Evolutionary conservation across 1,140 invertebrate species (phyloP), one percentile per base, ranked within the genome.

Genomic region (Orussus abietinus): DNA sequence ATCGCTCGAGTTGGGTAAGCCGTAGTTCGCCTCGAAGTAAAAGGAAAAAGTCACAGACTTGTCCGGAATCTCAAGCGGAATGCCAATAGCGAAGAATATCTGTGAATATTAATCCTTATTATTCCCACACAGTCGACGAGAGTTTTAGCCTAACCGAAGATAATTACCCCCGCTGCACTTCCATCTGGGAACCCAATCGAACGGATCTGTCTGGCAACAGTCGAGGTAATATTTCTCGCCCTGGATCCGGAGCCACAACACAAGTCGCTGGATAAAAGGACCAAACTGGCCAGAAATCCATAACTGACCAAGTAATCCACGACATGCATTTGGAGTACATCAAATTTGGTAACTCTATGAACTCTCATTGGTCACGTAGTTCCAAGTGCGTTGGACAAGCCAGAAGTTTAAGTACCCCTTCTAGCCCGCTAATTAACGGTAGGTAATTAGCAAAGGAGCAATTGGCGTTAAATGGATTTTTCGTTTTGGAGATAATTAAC

Each of bases 21-120:
- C 31, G 28, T 75, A 75, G 59, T 73, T 73, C 5, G 69, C 71
- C 36, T 75, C 71, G 35, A 75, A 71, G 51, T 71, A 72, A 14
- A 65, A 51, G 0, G 71, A 62, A n/a, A 72, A 29, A 6, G 66
- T 50, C 11, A 75, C 52, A 3, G 66, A 62, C 45, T 71, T 68
- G 30, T 68, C 55, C 0, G 67, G 59, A 7, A 71, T 33, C 14
- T 73, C 68, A 2, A 74, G 5, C 0, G 72, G 71, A 12, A 75
- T 54, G 4, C 65, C 57, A 28, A 72, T 5, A 1, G 71, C 72
- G 26, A 73, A 68, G 42, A 69, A 72, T 41, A 74, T 57, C 72
- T 73, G 51, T 14, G 63, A 62, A 36, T 43, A 28, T 14, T 10
- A 4, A 19, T 5, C 17, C 5, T 4, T 4, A n/a, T 18, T 6